Conservation (phyloP, 2,888 invertebrate species). For the Hirtodrosophila confusa region DNA sequence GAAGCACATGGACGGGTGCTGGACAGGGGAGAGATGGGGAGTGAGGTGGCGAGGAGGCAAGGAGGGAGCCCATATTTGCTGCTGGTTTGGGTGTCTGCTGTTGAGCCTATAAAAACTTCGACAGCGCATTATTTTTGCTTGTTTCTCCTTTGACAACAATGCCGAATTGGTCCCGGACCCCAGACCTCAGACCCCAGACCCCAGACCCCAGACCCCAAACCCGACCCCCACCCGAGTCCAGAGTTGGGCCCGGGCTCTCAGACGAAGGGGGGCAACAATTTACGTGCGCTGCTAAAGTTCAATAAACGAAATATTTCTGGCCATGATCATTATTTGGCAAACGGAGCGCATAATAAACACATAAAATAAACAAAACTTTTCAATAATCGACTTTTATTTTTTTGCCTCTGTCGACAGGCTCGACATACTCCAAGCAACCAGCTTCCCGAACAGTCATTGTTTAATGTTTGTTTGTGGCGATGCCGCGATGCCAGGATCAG, state of each 20-base stretch:
- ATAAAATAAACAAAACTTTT: conserved; percentile 81
- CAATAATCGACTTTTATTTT: conserved; percentile 80
- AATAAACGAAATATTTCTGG: conserved; percentile 82
- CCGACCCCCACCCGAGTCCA: background rate
- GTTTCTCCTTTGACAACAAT: conserved; percentile 79
- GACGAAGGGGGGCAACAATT: conserved; percentile 48
- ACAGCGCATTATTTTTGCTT: conserved; percentile 78
- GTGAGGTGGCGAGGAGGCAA: no score
- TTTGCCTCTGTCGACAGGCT: conserved; percentile 13
- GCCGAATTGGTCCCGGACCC: conserved; percentile 50
- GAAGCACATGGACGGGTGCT: conserved; percentile 26
- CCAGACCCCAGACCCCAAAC: no score
- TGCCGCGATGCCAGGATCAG: conserved; percentile 32
- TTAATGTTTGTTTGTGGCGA: conserved; percentile 78
- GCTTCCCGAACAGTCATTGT: conserved; percentile 52
- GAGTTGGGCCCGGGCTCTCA: conserved; percentile 6
- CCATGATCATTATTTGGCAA: conserved; percentile 83
- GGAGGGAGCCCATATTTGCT: background rate
- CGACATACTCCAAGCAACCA: conserved; percentile 3
- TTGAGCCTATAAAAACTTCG: conserved; percentile 78
- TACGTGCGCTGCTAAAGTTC: conserved; percentile 80
- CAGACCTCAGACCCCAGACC: no score
- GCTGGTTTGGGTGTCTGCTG: conserved; percentile 61
- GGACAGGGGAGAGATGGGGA: background rate
- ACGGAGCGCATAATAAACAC: conserved; percentile 83